Evolutionary conservation across 2,797 vertebrate genomes (phyloP).

Genomic region (Hephaestus fuliginosus): DNA sequence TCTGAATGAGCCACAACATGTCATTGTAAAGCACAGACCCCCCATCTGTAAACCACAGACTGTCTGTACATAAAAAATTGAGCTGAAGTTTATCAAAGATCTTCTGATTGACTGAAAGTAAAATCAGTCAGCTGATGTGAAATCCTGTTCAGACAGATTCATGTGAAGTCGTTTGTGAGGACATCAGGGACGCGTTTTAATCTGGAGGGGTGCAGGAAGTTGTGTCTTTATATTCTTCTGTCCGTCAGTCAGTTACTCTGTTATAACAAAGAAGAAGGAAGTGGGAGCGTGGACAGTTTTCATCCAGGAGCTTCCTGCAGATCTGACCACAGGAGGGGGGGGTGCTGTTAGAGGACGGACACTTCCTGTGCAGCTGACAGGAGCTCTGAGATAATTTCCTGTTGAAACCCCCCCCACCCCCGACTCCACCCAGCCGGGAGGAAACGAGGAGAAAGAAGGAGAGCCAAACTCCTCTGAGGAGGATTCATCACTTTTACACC

Average conservation of each 20-base stretch:
- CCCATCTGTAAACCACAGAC: too few relatives aligned
- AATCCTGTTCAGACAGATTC: too few relatives aligned
- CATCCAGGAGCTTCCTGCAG: slow-evolving; percentile 76
- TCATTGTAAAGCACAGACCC: too few relatives aligned
- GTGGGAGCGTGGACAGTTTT: slow-evolving; percentile 59
- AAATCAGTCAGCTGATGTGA: too few relatives aligned
- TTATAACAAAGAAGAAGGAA: slow-evolving; percentile 58
- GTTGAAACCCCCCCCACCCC: slow-evolving; percentile 44
- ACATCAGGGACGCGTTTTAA: too few relatives aligned
- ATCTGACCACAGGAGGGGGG: slow-evolving; percentile 2
- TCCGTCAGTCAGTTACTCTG: neutral
- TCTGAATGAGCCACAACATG: too few relatives aligned
- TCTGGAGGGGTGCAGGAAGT: neutral
- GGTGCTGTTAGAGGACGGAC: slow-evolving; percentile 59
- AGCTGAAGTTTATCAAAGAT: too few relatives aligned
- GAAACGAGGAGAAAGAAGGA: slow-evolving; percentile 19
- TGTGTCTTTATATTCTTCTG: neutral
- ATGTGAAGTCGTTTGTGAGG: too few relatives aligned
- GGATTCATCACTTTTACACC: too few relatives aligned
- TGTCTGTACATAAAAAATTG: too few relatives aligned
- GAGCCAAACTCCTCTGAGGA: neutral
- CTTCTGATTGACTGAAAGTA: too few relatives aligned
- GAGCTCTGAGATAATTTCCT: slow-evolving; percentile 83
- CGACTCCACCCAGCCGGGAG: slow-evolving; percentile 37
- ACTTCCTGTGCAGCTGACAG: slow-evolving; percentile 84